A percentile compares a stretch with the other conserved stretches of the same genome.
phyloP scores from a whole-genome alignment of 2,888 invertebrate genomes.

The Taphrorychus bicolor region DNA sequence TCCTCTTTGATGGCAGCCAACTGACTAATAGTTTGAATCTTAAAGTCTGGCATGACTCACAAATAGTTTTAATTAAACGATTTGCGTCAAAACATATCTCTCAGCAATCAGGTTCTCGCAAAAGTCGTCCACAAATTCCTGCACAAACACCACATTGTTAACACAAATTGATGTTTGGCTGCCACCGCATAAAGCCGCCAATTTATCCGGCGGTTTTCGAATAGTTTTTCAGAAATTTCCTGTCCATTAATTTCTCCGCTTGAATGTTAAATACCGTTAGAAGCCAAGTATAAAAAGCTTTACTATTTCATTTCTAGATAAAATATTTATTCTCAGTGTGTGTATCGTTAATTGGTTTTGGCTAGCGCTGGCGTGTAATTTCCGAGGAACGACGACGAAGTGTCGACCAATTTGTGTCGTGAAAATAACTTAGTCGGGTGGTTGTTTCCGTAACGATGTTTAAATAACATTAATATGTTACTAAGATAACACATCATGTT shows the following conservation, averaged over 20 bases:
- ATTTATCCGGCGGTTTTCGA: conserved; percentile 14
- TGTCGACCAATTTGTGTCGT: conserved; percentile 17
- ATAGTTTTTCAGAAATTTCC: conserved; percentile 11
- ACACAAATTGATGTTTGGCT: not conserved
- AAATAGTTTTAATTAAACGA: not conserved
- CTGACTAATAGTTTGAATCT: too few relatives aligned
- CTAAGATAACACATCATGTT: not conserved
- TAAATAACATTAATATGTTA: conserved; percentile 9
- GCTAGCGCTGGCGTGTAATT: too few relatives aligned
- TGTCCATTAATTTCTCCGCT: conserved; percentile 13
- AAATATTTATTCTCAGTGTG: not conserved
- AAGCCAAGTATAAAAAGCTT: not conserved
- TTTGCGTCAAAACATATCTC: not conserved
- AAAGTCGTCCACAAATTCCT: not conserved
- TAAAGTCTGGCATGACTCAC: too few relatives aligned
- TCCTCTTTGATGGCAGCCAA: too few relatives aligned
- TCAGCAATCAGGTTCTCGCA: not conserved
- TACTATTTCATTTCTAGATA: not conserved
- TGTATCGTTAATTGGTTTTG: not conserved
- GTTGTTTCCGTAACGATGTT: conserved; percentile 9
- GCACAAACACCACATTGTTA: not conserved
- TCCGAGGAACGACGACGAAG: too few relatives aligned
- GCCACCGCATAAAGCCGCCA: not conserved
- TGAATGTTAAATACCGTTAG: conserved; percentile 8
- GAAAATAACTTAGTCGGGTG: conserved; percentile 9